Evolutionary conservation across 1,140 invertebrate genomes (phyloP), one percentile per base, ranked within the genome.

Genomic region (Euborellia annulipes): DNA sequence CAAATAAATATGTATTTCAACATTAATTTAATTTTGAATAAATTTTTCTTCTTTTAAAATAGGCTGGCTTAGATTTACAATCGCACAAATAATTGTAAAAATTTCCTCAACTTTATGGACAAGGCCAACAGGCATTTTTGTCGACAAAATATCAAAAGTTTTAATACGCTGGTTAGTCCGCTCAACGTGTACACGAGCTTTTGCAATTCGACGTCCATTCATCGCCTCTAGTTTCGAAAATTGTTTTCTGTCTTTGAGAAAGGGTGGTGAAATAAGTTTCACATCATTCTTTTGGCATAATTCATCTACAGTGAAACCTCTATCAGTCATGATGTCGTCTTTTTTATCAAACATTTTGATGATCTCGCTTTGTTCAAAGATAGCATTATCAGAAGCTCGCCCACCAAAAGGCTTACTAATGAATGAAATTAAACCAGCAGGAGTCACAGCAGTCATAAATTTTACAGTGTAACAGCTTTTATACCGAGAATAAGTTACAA

Each of bases 401-500:
- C 57, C 59, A 3, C 54, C 57, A 52, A 51, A 57, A 17, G 50
- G 45, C 36, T 54, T 45, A 13, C 46, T 54, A 30, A 58, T 27
- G 52, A 47, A 62, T n/a, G 46, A 52, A 27, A 61, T 51, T 9
- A 50, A 30, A 37, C 55, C 59, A n/a, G 46, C 52, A 36, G 61
- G 59, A 20, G 53, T 48, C 46, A 60, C 51, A 11, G 46, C 51
- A 21, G 57, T 52, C 41, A 61, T 48, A 32, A 52, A 48, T 48
- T 60, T 62, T 18, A 51, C 42, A n/a, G 54, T 61, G 36, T 51
- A 51, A 22, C 51, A 32, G 21, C 40, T 32, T 47, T 63, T 61
- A 43, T 65, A 64, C 20, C 53, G 32, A 2, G 58, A 61, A 47
- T 57, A 60, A 32, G 49, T 52, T 23, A 45, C 17, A 37, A 55